Evolutionary conservation across 2,888 invertebrate genomes (phyloP), one percentile per base, ranked within the genome.

Genomic region (Ochropleura leucogaster): DNA sequence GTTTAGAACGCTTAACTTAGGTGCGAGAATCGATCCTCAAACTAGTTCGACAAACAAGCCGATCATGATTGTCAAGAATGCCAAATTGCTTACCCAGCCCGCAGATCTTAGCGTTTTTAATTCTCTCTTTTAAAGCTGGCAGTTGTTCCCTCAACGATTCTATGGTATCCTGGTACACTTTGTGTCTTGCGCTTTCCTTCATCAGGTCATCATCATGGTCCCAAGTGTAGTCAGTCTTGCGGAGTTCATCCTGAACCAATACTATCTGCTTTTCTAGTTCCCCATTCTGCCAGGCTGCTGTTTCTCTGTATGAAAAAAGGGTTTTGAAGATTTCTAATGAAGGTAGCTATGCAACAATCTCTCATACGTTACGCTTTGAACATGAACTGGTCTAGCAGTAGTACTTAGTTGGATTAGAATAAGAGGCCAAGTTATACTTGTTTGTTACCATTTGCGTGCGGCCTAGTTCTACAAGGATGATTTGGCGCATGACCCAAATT

Each of bases 241-340:
- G 94, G 18, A 96, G 87, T 73, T 96, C 96, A 47, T 96, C 96
- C 84, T 96, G 96, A 67, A 96, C 90, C 9, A 90, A 89, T 59
- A 94, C 91, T 66, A 96, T 95, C 85, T 95, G 95, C 85, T 96
- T 96, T 84, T 96, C 96, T 44, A 96, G 75, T 80, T 96, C 96
- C 0, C 93, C 93, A 81, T 96, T 96, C 79, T 96, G 96, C 95
- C 95, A 96, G 68, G 94, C 92, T 71, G 96, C 96, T 59, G 96
- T 89, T 68, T 96, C 96, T 90, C 96, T 96, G 77, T 30, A 44
- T 8, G 10, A 30, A 47, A 9, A 30, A 51, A 47, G 18, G 14
- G 7, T 30, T n/a, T 47, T 51, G 6, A 46, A 63, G 8, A 49
- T 44, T n/a, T 40, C 49, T 9, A 12, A 20, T n/a, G 4, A 44